Conservation (phyloP, 2,797 vertebrate genomes). For the Gymnothorax reevesii region DNA sequence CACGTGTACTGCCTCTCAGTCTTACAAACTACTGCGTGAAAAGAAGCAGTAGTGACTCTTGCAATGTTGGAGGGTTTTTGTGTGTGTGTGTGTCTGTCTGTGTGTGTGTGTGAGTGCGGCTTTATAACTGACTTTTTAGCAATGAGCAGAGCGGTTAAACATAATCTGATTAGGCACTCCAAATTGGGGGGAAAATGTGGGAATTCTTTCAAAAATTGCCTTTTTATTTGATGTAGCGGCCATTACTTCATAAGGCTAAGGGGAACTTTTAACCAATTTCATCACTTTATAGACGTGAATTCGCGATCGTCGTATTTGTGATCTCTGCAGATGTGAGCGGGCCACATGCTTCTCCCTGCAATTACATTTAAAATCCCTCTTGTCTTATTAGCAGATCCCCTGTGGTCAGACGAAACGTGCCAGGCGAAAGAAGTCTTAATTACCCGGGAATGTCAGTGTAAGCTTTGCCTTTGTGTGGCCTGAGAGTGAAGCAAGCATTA, state of each 20-base stretch:
- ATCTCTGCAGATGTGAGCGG: constrained; percentile 65
- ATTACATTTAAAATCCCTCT: constrained; percentile 58
- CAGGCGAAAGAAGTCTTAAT: constrained; percentile 73
- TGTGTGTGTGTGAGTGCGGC: neutral
- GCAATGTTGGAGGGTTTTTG: neutral
- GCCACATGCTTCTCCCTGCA: constrained; percentile 39
- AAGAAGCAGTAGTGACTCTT: neutral
- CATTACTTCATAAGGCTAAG: neutral
- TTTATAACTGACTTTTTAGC: neutral
- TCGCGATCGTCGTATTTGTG: constrained; percentile 58
- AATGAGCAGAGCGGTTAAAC: constrained; percentile 1
- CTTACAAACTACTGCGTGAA: neutral
- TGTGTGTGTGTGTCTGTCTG: neutral
- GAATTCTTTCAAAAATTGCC: neutral
- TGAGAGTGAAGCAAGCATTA: constrained; percentile 47
- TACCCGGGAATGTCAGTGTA: constrained; percentile 65
- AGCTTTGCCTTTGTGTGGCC: constrained; percentile 69
- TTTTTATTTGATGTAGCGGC: neutral
- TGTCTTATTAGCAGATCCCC: constrained; percentile 61
- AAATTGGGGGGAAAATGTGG: neutral
- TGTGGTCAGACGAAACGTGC: constrained; percentile 65
- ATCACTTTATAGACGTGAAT: constrained; percentile 63
- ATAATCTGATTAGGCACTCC: neutral
- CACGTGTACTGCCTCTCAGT: neutral
- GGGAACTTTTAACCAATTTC: constrained; percentile 1